phyloP scores from a whole-genome alignment of 2,797 vertebrate species.

The Oryzias dopingdopingensis region DNA sequence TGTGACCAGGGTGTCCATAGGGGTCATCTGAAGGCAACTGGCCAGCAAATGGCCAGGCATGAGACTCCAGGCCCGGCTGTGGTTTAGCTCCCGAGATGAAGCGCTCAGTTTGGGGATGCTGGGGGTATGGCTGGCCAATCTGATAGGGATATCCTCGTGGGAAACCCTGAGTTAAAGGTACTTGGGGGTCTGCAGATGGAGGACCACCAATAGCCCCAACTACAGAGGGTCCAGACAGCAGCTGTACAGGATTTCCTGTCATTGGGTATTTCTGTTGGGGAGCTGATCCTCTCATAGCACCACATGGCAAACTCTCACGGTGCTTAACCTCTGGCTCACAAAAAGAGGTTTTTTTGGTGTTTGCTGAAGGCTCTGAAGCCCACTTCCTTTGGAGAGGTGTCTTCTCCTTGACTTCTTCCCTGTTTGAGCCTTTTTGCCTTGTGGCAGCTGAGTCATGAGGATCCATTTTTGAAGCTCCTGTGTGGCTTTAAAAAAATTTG shows the following conservation, averaged over 20 bases:
- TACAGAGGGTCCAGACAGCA: conserved; percentile 78
- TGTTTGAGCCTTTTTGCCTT: conserved; percentile 86
- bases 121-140: conserved; percentile 90
- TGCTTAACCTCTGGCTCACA: conserved; percentile 85
- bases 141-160: conserved; percentile 87
- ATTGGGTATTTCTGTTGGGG: conserved; percentile 84
- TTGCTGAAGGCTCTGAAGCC: conserved; percentile 88
- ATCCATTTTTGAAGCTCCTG: conserved; percentile 84
- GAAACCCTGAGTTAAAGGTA: conserved; percentile 73
- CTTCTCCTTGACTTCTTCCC: conserved; percentile 87
- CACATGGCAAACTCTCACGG: conserved; percentile 82
- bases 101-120: conserved; percentile 87
- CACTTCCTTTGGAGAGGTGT: conserved; percentile 86
- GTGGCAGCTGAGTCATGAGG: conserved; percentile 84
- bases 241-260: conserved; percentile 79
- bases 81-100: conserved; percentile 88
- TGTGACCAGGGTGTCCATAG: conserved; percentile 83
- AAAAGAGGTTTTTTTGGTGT: conserved; percentile 87
- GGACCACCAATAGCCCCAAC: conserved; percentile 66
- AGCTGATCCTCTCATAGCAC: conserved; percentile 71
- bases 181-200: conserved; percentile 60
- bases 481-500: conserved; percentile 23
- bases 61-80: conserved; percentile 89
- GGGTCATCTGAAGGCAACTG: conserved; percentile 92
- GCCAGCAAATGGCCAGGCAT: conserved; percentile 89